These are phyloP conservation scores for Meiosimyza decipiens DNA, from an alignment of 2,888 invertebrate species.

Conservation along the genomic window DNA sequence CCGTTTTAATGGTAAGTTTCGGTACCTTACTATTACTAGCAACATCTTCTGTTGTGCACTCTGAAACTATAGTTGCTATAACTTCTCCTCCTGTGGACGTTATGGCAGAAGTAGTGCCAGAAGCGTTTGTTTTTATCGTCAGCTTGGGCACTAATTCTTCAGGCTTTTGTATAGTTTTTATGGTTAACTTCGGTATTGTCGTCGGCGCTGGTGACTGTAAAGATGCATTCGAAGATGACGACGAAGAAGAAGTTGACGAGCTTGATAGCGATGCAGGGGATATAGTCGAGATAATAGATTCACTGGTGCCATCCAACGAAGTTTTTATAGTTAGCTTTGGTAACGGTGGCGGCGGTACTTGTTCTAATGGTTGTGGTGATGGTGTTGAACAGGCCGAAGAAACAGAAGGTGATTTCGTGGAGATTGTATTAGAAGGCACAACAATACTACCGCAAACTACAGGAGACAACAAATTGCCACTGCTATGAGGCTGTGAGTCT, in stretches of 20 bases:
- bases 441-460: conserved; percentile 25
- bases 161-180: conserved; percentile 67
- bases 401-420: conserved; percentile 42
- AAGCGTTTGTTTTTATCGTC: conserved; percentile 57
- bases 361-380: conserved; percentile 14
- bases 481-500: conserved; percentile 41
- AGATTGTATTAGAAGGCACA: conserved; percentile 22
- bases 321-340: conserved; percentile 73
- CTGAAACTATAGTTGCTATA: conserved; percentile 18
- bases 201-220: conserved; percentile 42
- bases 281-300: conserved; percentile 60
- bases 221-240: conserved; percentile 38
- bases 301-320: conserved; percentile 58
- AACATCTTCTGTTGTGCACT: conserved; percentile 18
- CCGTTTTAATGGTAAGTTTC: conserved; percentile 68
- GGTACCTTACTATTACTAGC: conserved; percentile 53
- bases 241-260: conserved; percentile 44
- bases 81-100: conserved; percentile 22
- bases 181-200: conserved; percentile 71
- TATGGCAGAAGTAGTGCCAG: conserved; percentile 38
- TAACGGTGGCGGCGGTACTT: conserved; percentile 63
- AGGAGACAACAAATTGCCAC: conserved; percentile 32
- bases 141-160: conserved; percentile 60
- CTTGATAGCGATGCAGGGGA: conserved; percentile 56
- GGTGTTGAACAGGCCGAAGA: conserved; percentile 41